phyloP scores from a whole-genome alignment of 2,888 invertebrate species.

The Zygothrica quintamaculata region DNA sequence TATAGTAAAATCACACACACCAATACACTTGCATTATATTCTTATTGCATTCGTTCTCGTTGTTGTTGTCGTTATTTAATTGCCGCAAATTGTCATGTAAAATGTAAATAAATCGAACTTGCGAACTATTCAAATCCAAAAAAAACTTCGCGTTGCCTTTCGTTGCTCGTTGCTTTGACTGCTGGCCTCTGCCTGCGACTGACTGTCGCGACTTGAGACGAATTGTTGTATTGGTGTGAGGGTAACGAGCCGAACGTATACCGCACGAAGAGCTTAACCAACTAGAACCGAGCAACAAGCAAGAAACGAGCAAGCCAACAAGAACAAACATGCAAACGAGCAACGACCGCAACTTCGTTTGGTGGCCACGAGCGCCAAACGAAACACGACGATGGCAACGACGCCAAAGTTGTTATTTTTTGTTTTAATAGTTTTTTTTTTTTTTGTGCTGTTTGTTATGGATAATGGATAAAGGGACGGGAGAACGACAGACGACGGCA shows the following conservation, averaged over 20 bases:
- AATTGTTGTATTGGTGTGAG: conserved; percentile 47
- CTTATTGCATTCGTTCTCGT: conserved; percentile 6
- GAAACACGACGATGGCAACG: conserved; percentile 26
- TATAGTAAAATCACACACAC: conserved; percentile 32
- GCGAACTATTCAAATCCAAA: conserved; percentile 34
- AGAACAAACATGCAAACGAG: conserved; percentile 72
- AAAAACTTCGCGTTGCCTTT: conserved; percentile 41
- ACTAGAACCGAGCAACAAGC: conserved; percentile 74
- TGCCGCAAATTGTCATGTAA: conserved; percentile 51
- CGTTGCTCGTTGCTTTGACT: conserved; percentile 57
- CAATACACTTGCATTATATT: conserved; percentile 29
- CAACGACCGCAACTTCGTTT: conserved; percentile 60
- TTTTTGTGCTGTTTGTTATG: conserved; percentile 12
- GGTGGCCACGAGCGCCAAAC: conserved; percentile 32
- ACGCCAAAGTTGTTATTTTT: conserved; percentile 21
- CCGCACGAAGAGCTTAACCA: conserved; percentile 60
- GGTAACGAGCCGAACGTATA: conserved; percentile 41
- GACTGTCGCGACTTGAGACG: conserved; percentile 49
- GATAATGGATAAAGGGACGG: conserved; percentile 7
- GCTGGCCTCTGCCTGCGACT: conserved; percentile 73
- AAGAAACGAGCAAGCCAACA: conserved; percentile 68
- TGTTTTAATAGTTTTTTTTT: neutral
- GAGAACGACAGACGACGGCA: conserved; percentile 26
- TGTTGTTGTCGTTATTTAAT: conserved; percentile 35
- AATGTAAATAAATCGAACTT: conserved; percentile 34